Evolutionary conservation across 1,140 invertebrate genomes (phyloP).

Genomic region (Magallana gigas): DNA sequence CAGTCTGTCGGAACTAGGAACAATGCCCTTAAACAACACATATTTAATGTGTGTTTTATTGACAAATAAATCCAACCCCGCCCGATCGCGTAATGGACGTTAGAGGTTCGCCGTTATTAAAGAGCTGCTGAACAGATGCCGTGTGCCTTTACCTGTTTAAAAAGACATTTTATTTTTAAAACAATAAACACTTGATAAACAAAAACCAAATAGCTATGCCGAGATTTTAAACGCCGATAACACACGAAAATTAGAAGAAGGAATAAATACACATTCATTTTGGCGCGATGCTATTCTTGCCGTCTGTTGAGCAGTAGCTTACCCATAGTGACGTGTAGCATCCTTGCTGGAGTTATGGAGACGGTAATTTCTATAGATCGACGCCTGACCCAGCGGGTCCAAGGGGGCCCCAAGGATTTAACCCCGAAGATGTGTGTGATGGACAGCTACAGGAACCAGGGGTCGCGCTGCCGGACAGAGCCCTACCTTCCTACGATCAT

Average conservation of each 20-base stretch:
- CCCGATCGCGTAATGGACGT: conserved; percentile 18
- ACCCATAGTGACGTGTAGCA: not conserved
- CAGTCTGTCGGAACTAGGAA: not conserved
- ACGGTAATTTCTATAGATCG: not conserved
- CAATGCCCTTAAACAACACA: not conserved
- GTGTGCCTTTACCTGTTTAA: conserved; percentile 16
- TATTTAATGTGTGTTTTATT: not conserved
- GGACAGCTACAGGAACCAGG: not conserved
- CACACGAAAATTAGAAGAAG: not conserved
- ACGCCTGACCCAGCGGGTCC: not conserved
- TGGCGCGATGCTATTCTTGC: not conserved
- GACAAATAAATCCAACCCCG: conserved; percentile 13
- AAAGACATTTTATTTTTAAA: conserved; percentile 29
- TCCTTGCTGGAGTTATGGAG: not conserved
- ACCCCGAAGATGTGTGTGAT: not conserved
- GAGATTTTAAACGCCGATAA: conserved; percentile 18
- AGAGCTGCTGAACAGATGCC: not conserved
- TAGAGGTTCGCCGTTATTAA: conserved; percentile 5
- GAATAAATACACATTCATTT: not conserved
- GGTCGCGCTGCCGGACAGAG: not conserved
- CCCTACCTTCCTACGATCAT: not conserved
- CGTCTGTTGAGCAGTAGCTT: not conserved
- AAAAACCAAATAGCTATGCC: conserved; percentile 15
- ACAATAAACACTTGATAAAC: conserved; percentile 15
- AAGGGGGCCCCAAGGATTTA: not conserved